Base-by-base conservation (phyloP, 2,113 vertebrate genomes). In the Myodes glareolus region DNA sequence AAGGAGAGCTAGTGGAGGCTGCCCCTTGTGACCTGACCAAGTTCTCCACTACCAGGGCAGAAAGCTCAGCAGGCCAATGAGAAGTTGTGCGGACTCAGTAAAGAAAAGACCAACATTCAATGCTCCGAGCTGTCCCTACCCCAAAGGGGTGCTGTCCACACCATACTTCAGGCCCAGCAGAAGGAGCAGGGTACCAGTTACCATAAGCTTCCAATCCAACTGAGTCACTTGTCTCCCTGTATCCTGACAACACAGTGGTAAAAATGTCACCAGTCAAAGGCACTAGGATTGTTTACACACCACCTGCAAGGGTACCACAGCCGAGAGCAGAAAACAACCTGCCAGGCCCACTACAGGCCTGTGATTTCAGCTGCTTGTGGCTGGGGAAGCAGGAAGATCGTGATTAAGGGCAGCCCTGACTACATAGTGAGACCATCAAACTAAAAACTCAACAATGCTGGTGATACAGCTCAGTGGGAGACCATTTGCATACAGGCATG, bases 121-220 rank as follows among this genome's bases (percentile, higher is more conserved):
- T 21, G 13, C 55, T 14, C 4, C 6, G 25, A 61, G 52, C 47
- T 47, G 42, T 33, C 33, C 33, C 47, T 36, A 27, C 4, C 0
- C 31, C 16, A 19, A 25, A n/a, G 29, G 11, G 16, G 11, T n/a
- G 5, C 58, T 19, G 6, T 31, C 25, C 6, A 13, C 0, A 3
- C 11, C 78, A 50, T 10, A 33, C 23, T 5, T 19, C 11, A 23
- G 55, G n/a, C 45, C 52, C 81, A 73, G 31, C 39, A 5, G 58
- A 31, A 1, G 8, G 5, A 45, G 13, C 31, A 3, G 45, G 5
- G 5, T 12, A 27, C 65, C 0, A 0, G 0, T 82, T 5, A 13
- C 39, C 3, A 6, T 0, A 8, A 39, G n/a, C 19, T 31, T 13
- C 25, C 7, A n/a, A 21, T n/a, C 31, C 31, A 9, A 45, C 29